Conservation (phyloP, 1,140 invertebrate species). For the Hycleus phaleratus region DNA sequence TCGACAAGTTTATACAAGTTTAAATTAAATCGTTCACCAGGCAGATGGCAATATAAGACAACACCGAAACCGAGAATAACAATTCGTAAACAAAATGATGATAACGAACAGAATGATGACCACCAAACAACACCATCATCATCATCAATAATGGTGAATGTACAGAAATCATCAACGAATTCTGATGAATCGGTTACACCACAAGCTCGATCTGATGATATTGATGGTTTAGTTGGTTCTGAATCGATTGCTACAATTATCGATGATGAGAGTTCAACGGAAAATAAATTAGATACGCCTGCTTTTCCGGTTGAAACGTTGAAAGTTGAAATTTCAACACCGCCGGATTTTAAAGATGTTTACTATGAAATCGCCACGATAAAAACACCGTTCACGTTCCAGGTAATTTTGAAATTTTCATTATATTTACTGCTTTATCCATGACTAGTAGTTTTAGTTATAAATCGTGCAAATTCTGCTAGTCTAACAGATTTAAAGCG, state of each 20-base stretch:
- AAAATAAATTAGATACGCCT: constrained; percentile 53
- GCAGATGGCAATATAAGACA: constrained; percentile 82
- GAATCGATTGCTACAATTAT: constrained; percentile 52
- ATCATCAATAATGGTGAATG: constrained; percentile 3
- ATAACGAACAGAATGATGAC: constrained; percentile 46
- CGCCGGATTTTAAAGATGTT: constrained; percentile 70
- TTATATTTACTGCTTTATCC: too few relatives aligned
- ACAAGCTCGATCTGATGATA: constrained; percentile 43
- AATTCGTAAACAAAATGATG: constrained; percentile 63
- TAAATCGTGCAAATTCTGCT: too few relatives aligned
- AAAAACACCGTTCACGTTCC: constrained; percentile 80
- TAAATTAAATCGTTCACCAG: constrained; percentile 68
- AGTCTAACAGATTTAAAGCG: too few relatives aligned
- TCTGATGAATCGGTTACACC: constrained; percentile 22
- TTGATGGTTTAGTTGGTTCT: constrained; percentile 62
- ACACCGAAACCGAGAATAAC: constrained; percentile 76
- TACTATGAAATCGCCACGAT: constrained; percentile 85
- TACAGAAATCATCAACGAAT: constrained; percentile 32
- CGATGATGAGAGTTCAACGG: constrained; percentile 49
- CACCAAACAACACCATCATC: constrained; percentile 40
- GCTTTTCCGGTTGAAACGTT: constrained; percentile 63
- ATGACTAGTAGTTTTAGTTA: too few relatives aligned
- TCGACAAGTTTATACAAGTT: constrained; percentile 62
- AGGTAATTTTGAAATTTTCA: constrained; percentile 47
- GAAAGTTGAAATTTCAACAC: constrained; percentile 79